Evolutionary conservation across 2,888 invertebrate species (phyloP).

Genomic region (Ernsta delagoae): DNA sequence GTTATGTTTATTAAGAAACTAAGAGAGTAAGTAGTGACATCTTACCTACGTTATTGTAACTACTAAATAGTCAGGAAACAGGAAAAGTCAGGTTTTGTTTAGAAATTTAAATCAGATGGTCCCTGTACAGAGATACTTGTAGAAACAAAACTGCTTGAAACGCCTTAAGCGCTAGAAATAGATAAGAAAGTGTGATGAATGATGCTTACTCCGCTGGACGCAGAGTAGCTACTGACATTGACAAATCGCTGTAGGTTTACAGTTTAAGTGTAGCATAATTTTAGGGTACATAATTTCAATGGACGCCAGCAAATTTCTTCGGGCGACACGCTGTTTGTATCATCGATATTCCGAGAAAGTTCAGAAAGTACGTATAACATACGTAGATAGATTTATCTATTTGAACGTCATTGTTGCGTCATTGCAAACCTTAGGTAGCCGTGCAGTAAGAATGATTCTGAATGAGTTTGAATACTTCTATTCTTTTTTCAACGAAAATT

Average conservation of each 20-base stretch:
- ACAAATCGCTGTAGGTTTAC: slow-evolving; percentile 12
- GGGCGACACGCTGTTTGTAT: neutral
- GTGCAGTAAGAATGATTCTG: too few species aligned
- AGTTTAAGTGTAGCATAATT: slow-evolving; percentile 17
- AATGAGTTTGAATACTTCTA: too few species aligned
- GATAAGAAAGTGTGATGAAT: slow-evolving; percentile 35
- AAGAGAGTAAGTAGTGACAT: too few species aligned
- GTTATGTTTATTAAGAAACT: too few species aligned
- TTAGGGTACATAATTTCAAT: neutral
- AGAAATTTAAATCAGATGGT: slow-evolving; percentile 12
- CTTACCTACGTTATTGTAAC: too few species aligned
- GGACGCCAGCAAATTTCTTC: neutral
- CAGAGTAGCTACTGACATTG: slow-evolving; percentile 19
- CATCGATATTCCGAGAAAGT: too few species aligned
- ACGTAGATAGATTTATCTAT: neutral
- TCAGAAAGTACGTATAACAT: too few species aligned
- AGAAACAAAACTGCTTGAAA: slow-evolving; percentile 1
- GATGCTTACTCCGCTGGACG: slow-evolving; percentile 17
- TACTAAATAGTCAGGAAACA: too few species aligned
- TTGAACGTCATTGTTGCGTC: too few species aligned
- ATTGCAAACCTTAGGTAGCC: too few species aligned
- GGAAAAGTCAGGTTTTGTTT: neutral
- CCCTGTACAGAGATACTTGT: neutral
- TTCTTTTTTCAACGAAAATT: too few species aligned
- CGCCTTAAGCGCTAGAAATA: slow-evolving; percentile 22